Evolutionary conservation across 2,797 vertebrate species (phyloP), one percentile per base, ranked within the genome.

Genomic region (Darevskia nairensis): DNA sequence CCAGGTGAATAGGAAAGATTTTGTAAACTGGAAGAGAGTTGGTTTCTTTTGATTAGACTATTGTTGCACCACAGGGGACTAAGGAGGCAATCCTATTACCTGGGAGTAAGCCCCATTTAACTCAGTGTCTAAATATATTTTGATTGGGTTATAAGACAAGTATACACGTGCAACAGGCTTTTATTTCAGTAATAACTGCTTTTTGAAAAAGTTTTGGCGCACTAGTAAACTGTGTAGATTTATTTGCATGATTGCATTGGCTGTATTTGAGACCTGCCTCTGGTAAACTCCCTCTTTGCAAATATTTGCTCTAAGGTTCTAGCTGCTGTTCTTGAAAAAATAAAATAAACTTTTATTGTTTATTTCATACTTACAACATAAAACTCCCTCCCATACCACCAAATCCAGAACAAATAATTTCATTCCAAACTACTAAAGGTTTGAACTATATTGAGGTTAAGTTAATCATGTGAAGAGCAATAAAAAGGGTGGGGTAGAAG

Each of bases 341-440:
- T 75, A 61, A 61, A 61, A 11, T 75, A 81, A 46, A 64, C 4
- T 64, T 81, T 75, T 75, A 46, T 75, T 87, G 19, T 44, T 6
- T 44, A 3, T 5, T 80, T 80, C 44, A 75, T 25, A 61, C 55
- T 19, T 75, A 75, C 79, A 87, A 64, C 61, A 64, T 81, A 59
- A 81, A 59, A 44, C 21, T 35, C 72, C 32, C 64, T n/a, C 3
- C 71, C 69, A 15, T 32, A 79, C 23, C 66, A 71, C 44, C 66
- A 44, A 79, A 17, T 55, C 76, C 72, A 82, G 59, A 76, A 87
- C 41, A 82, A 87, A 82, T 66, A 82, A 50, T 82, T 11, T 66
- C 19, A 29, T 44, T 50, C 39, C 1, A 25, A 66, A 76, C 7
- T 27, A 76, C 69, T 41, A 46, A 41, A 76, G 35, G 7, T 27